Evolutionary conservation across 2,113 vertebrate genomes (phyloP), one percentile per base, ranked within the genome.

Genomic region (Rafetus swinhoei): DNA sequence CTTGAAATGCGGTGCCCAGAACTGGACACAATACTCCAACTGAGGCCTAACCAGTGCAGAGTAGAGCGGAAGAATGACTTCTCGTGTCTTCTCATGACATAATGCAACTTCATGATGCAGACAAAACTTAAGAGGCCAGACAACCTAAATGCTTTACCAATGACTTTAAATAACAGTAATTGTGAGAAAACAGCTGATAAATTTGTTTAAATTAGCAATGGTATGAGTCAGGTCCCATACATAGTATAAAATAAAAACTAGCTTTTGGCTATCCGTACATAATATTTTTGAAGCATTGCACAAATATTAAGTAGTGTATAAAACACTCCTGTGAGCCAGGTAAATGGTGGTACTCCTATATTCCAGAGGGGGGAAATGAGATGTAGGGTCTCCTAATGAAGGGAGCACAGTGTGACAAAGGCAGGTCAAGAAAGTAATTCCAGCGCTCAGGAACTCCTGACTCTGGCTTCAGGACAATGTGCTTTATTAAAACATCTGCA

Each of bases 401-500:
- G 9, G 25, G 21, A 25, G 9, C 16, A 54, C 0, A 52, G 35
- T 7, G 32, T 19, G 32, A n/a, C 32, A 7, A 27, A 4, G 86
- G 35, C 57, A 88, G 82, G 86, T 77, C 84, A 35, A 91, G 32
- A 24, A 22, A 7, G 1, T 11, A 83, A 72, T 21, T 91, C 10
- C 53, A 54, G 53, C 3, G 10, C 53, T 14, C 22, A 59, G 88
- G 57, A 93, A 82, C 52, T 95, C 32, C 62, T 82, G 57, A 15
- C 25, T 76, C 81, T 82, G 27, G 60, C 32, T n/a, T 69, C 32
- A 69, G 62, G 62, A n/a, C 62, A 54, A 19, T 27, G 1, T 0
- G 55, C 77, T 81, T 80, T 60, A 13, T 81, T 72, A 91, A 89
- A 95, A 65, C 74, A 89, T 89, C 39, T 27, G 87, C 85, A 50